phyloP scores from a whole-genome alignment of 2,888 invertebrate species.

The Hirtodrosophila duncani region DNA sequence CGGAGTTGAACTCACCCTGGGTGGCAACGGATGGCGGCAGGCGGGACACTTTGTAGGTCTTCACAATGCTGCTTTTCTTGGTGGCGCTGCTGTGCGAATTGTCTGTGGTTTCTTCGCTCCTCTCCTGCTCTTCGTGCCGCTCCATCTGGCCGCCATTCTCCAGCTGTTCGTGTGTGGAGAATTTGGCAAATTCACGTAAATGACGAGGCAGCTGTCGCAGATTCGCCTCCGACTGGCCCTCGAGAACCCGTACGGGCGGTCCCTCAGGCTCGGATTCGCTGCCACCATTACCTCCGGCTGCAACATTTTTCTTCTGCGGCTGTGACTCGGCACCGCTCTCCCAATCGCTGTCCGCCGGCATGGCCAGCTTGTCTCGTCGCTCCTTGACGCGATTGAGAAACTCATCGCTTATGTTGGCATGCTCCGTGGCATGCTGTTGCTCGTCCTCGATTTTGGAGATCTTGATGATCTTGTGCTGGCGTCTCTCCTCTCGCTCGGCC shows the following conservation, averaged over 20 bases:
- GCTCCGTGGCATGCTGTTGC: slow-evolving; percentile 43
- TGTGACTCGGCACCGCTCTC: slow-evolving; percentile 81
- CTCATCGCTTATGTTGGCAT: slow-evolving; percentile 83
- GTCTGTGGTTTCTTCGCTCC: slow-evolving; percentile 62
- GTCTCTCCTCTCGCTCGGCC: slow-evolving; percentile 87
- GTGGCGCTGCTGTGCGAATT: slow-evolving; percentile 70
- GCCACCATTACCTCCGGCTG: slow-evolving; percentile 36
- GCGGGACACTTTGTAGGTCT: slow-evolving; percentile 73
- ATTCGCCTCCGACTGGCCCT: slow-evolving; percentile 82
- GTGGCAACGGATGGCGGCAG: slow-evolving; percentile 65
- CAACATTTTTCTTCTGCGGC: slow-evolving; percentile 77
- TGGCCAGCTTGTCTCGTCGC: slow-evolving; percentile 84
- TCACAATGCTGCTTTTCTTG: slow-evolving; percentile 72
- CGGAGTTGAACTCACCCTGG: slow-evolving; percentile 57
- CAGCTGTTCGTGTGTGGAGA: slow-evolving; percentile 71
- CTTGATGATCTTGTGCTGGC: slow-evolving; percentile 88
- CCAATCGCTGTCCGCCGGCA: slow-evolving; percentile 83
- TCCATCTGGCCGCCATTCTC: slow-evolving; percentile 62
- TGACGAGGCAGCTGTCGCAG: slow-evolving; percentile 85
- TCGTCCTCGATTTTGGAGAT: slow-evolving; percentile 81
- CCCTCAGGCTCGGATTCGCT: slow-evolving; percentile 73
- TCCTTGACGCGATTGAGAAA: slow-evolving; percentile 88
- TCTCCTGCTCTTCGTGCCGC: slow-evolving; percentile 67
- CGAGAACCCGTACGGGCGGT: slow-evolving; percentile 82
- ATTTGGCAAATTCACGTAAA: slow-evolving; percentile 87